Evolutionary conservation across 1,140 invertebrate genomes (phyloP).

Genomic region (Colletes gigas): DNA sequence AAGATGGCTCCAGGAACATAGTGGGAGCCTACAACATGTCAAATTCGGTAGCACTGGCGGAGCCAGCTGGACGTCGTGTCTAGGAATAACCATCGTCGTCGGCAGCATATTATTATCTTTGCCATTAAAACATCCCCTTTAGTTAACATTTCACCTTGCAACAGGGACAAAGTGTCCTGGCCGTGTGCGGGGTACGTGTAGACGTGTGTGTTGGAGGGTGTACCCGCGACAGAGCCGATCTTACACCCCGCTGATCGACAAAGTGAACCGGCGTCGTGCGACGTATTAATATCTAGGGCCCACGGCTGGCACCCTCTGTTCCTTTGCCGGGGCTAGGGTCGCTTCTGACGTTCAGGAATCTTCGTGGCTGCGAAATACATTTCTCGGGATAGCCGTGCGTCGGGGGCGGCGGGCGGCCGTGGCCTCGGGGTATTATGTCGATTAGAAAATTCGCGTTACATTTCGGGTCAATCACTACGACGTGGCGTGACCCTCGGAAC

Average conservation of each 20-base stretch:
- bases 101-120: slow-evolving; percentile 68
- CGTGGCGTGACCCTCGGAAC: too few species aligned
- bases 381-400: slow-evolving; percentile 10
- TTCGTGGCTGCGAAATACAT: slow-evolving; percentile 37
- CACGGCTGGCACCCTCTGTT: slow-evolving; percentile 64
- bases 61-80: slow-evolving; percentile 6
- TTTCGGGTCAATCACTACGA: slow-evolving; percentile 4
- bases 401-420: not conserved
- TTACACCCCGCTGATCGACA: slow-evolving; percentile 78
- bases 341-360: slow-evolving; percentile 63
- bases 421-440: slow-evolving; percentile 39
- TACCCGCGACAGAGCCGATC: slow-evolving; percentile 66
- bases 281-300: slow-evolving; percentile 76
- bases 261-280: slow-evolving; percentile 72
- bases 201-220: slow-evolving; percentile 65
- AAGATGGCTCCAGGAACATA: too few species aligned
- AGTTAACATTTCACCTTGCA: slow-evolving; percentile 79
- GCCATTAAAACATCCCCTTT: slow-evolving; percentile 78
- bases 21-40: too few species aligned
- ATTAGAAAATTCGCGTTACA: slow-evolving; percentile 29
- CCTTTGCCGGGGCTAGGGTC: slow-evolving; percentile 54
- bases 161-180: slow-evolving; percentile 72
- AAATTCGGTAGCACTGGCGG: too few species aligned
- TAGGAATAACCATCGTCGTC: slow-evolving; percentile 60
- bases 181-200: slow-evolving; percentile 40